phyloP scores from a whole-genome alignment of 2,797 vertebrate genomes.

The Cossypha caffra region DNA sequence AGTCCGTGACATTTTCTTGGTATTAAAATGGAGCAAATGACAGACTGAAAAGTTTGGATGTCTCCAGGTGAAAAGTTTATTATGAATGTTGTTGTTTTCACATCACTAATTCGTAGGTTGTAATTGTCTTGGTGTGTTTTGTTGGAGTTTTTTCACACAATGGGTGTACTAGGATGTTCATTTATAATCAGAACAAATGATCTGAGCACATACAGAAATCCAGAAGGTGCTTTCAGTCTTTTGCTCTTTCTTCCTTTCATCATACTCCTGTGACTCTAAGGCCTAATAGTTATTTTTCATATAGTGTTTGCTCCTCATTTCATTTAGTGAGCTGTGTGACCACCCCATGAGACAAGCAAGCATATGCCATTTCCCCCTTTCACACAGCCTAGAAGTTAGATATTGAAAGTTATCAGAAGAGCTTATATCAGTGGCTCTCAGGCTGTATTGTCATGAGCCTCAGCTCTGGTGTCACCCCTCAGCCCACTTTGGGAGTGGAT shows the following conservation, averaged over 20 bases:
- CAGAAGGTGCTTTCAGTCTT: not conserved
- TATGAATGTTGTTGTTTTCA: not conserved
- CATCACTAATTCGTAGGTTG: accelerated
- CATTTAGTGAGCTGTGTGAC: not conserved
- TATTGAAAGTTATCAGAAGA: not conserved
- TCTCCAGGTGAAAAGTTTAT: not conserved
- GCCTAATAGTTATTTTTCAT: not conserved
- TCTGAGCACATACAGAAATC: not conserved
- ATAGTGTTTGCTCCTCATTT: not conserved
- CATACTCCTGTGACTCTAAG: not conserved
- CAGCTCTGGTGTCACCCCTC: not conserved
- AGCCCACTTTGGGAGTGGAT: not conserved
- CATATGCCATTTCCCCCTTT: not conserved
- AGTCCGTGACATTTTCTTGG: not conserved
- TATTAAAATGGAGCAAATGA: not conserved
- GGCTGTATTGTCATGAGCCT: not conserved
- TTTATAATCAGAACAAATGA: not conserved
- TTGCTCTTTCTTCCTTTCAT: not conserved
- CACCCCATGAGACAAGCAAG: not conserved
- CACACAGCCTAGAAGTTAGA: not conserved
- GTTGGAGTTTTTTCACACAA: not conserved
- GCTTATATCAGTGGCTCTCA: not conserved
- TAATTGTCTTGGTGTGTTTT: not conserved
- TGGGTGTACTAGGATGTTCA: not conserved
- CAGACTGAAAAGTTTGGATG: not conserved